phyloP scores from a whole-genome alignment of 2,113 vertebrate genomes.

The Sialia sialis region DNA sequence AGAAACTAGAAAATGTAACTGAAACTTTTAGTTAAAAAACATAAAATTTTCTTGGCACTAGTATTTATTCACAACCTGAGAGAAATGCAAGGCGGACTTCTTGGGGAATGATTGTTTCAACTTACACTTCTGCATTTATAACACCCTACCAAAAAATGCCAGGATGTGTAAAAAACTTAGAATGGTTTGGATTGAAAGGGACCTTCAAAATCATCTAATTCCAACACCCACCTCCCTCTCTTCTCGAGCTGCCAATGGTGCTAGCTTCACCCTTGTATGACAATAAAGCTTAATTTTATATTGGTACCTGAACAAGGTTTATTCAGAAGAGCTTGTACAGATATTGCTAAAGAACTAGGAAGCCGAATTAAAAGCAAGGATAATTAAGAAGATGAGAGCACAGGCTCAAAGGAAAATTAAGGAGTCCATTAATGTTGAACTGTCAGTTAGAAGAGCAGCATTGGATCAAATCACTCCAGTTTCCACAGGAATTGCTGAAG shows the following conservation, averaged over 20 bases:
- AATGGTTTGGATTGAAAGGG: neutral
- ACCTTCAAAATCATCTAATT: neutral
- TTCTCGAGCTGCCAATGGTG: neutral
- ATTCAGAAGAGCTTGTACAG: neutral
- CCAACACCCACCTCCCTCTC: neutral
- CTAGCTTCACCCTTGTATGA: neutral
- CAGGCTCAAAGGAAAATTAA: neutral
- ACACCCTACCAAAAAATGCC: neutral
- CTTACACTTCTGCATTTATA: neutral
- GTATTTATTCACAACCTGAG: neutral
- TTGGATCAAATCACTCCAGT: neutral
- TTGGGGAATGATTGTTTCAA: neutral
- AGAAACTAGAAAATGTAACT: neutral
- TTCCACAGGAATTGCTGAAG: neutral
- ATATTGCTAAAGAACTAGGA: neutral
- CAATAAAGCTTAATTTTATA: neutral
- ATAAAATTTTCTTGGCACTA: neutral
- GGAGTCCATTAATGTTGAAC: neutral
- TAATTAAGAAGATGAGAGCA: neutral
- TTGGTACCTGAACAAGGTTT: neutral
- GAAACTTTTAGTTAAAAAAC: neutral
- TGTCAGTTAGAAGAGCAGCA: neutral
- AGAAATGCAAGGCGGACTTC: neutral
- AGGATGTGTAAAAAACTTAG: neutral
- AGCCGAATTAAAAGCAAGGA: neutral